Conservation (phyloP, 2,797 vertebrate species). For the Danio choprae region DNA sequence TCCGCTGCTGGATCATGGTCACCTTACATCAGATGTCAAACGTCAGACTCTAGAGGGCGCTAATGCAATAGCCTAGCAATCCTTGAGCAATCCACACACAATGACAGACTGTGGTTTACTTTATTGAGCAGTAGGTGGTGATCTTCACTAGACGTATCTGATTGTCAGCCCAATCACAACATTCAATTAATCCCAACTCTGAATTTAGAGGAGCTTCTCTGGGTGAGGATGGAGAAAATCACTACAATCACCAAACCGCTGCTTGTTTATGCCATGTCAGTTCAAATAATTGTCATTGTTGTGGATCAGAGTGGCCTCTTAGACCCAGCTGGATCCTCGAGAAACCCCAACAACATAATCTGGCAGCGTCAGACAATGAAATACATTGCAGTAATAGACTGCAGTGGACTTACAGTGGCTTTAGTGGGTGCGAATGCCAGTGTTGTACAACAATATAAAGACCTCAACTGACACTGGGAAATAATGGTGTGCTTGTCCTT, state of each 20-base stretch:
- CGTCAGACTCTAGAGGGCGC: conserved; percentile 3
- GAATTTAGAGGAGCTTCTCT: background rate
- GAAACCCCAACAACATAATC: conserved; percentile 1
- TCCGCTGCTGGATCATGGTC: background rate
- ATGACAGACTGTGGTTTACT: background rate
- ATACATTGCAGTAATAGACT: conserved; percentile 18
- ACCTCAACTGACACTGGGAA: background rate
- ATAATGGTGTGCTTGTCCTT: background rate
- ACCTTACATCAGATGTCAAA: background rate
- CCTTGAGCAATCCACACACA: background rate
- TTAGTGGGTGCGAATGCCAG: background rate
- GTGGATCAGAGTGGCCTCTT: conserved; percentile 14
- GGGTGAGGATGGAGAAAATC: conserved; percentile 19
- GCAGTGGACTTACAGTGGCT: conserved; percentile 3
- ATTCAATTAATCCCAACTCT: conserved; percentile 15
- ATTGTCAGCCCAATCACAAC: background rate
- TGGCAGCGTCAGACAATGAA: background rate
- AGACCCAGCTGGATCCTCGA: background rate
- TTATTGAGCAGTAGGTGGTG: conserved; percentile 40
- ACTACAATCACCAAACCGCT: background rate
- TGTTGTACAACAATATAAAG: background rate
- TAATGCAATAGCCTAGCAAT: background rate
- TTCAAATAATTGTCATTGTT: background rate
- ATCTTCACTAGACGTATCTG: background rate
- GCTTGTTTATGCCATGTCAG: background rate